Evolutionary conservation across 2,797 vertebrate genomes (phyloP).

Genomic region (Podarcis lilfordi): DNA sequence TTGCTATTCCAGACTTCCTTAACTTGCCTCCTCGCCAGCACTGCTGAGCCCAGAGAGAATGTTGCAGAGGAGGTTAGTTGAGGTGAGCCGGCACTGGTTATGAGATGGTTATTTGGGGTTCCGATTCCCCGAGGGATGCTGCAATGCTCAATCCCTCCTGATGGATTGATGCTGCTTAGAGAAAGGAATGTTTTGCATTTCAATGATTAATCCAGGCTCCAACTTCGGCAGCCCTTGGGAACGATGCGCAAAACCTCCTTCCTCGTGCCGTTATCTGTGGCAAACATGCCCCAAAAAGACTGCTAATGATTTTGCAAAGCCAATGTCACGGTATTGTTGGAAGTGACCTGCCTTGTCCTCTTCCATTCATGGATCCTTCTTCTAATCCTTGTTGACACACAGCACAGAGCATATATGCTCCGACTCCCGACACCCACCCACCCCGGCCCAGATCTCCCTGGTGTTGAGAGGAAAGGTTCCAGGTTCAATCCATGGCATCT

Average conservation of each 20-base stretch:
- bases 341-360: constrained; percentile 39
- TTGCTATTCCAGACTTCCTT: neutral
- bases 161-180: rapidly evolving
- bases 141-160: rapidly evolving
- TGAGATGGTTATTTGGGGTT: neutral
- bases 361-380: neutral
- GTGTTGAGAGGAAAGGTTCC: neutral
- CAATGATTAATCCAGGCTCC: constrained; percentile 1
- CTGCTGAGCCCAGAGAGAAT: neutral
- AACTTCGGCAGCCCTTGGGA: neutral
- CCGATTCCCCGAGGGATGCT: neutral
- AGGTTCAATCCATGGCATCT: too few relatives aligned
- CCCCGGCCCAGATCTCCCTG: too few relatives aligned
- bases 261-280: constrained; percentile 35
- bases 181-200: constrained; percentile 5
- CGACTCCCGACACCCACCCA: too few relatives aligned
- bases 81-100: rapidly evolving
- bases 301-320: constrained; percentile 19
- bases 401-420: rapidly evolving
- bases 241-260: rapidly evolving
- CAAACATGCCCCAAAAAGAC: neutral
- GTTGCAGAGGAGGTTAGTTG: rapidly evolving
- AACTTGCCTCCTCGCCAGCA: too few relatives aligned
- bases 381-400: constrained; percentile 29
- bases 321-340: constrained; percentile 35